Conservation (phyloP, 1,140 invertebrate genomes). For the Eriocheir sinensis region DNA sequence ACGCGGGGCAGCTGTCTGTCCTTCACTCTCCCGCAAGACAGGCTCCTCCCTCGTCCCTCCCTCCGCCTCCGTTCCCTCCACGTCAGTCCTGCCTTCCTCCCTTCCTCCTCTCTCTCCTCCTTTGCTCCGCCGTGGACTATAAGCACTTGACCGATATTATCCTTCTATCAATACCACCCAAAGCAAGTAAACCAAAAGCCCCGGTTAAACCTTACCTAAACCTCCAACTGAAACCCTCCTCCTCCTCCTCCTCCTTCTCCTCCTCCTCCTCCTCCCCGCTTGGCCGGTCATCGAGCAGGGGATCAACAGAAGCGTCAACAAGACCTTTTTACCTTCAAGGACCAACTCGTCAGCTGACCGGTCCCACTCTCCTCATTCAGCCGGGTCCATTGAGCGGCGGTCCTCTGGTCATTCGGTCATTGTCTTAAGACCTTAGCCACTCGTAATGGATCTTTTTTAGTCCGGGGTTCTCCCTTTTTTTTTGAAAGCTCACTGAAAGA, state of each 20-base stretch:
- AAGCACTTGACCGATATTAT: slow-evolving; percentile 34
- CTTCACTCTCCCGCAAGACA: not conserved
- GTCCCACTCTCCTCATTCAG: slow-evolving; percentile 40
- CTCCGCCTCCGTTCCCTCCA: not conserved
- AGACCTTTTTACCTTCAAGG: slow-evolving; percentile 19
- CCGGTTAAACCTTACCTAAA: not conserved
- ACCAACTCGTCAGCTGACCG: slow-evolving; percentile 51
- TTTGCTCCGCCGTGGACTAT: not conserved
- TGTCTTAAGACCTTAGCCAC: slow-evolving; percentile 61
- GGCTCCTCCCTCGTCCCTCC: slow-evolving; percentile 8
- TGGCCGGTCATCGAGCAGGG: slow-evolving; percentile 7
- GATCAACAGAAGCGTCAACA: slow-evolving; percentile 46
- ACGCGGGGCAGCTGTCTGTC: not conserved
- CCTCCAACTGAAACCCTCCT: not conserved
- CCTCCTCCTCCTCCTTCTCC: not conserved
- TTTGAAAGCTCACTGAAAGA: slow-evolving; percentile 56
- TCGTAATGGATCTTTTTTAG: slow-evolving; percentile 53
- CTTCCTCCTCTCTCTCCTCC: not conserved
- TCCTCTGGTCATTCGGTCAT: slow-evolving; percentile 61
- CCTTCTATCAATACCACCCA: slow-evolving; percentile 40
- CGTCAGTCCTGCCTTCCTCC: not conserved
- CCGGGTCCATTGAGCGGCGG: slow-evolving; percentile 10
- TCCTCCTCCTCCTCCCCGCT: not conserved
- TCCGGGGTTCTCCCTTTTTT: not conserved
- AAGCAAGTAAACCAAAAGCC: not conserved